These are phyloP conservation scores for Polia nebulosa DNA, from an alignment of 2,888 invertebrate species.

Conservation along the genomic window DNA sequence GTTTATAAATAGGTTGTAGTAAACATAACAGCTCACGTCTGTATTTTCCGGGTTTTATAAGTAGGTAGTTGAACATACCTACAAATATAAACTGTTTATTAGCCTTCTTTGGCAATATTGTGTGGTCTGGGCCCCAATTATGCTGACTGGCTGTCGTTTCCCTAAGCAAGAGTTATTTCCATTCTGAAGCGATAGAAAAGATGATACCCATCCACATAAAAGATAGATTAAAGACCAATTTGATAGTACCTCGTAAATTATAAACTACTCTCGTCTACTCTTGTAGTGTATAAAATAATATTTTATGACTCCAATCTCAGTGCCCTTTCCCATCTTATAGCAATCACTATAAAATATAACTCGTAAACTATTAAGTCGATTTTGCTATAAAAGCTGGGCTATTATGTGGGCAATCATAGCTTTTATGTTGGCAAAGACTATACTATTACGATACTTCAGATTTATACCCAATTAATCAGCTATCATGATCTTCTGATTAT, in stretches of 20 bases:
- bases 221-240: slow-evolving; percentile 41
- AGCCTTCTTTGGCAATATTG: too few relatives aligned
- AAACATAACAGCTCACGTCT: not conserved
- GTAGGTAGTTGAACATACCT: not conserved
- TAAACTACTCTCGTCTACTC: slow-evolving; percentile 20
- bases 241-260: slow-evolving; percentile 36
- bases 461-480: slow-evolving; percentile 2
- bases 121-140: too few relatives aligned
- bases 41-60: not conserved
- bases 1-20: too few relatives aligned
- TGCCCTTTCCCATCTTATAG: slow-evolving; percentile 65
- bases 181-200: not conserved
- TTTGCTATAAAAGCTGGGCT: slow-evolving; percentile 48
- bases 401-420: slow-evolving; percentile 46
- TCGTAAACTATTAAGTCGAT: slow-evolving; percentile 61
- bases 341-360: slow-evolving; percentile 74
- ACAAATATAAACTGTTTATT: too few relatives aligned
- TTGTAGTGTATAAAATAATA: slow-evolving; percentile 45
- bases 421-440: slow-evolving; percentile 41
- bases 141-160: not conserved
- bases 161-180: not conserved
- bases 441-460: not conserved
- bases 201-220: slow-evolving; percentile 5
- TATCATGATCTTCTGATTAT: not conserved
- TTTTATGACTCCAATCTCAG: slow-evolving; percentile 58